Evolutionary conservation across 2,113 vertebrate genomes (phyloP), one percentile per base, ranked within the genome.

Genomic region (Amphiprion percula): DNA sequence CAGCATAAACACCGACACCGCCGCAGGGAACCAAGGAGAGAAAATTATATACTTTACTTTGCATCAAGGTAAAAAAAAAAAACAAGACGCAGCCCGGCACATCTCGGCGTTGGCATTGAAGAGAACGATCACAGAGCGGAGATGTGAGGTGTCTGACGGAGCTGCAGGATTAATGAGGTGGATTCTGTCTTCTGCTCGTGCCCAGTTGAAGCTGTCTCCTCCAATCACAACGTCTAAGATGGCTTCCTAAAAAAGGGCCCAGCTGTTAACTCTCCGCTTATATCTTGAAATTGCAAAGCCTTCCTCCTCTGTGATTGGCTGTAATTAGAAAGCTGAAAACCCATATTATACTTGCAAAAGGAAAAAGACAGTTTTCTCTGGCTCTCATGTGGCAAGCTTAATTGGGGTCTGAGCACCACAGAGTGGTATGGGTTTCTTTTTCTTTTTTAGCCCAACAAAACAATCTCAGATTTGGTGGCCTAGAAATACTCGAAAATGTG

Each of bases 111-210:
- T 49, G 77, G 30, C 58, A 24, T 12, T 49, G 77, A 78, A 17
- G 68, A 64, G 12, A 56, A 17, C 1, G 60, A 85, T 83, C 79
- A 79, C 74, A 60, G 63, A 67, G 10, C 68, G 0, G 9, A 23
- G 74, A 77, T 70, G 77, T 74, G 82, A 66, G 47, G 81, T 24
- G 54, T 61, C 47, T 0, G 21, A 5, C 67, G 15, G 80, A 80
- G 76, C 79, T 85, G 81, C 68, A 52, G 69, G 77, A 85, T 83
- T 87, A 83, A 89, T 84, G 88, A 85, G 77, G 41, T 55, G 73
- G 61, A 60, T 78, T 76, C 78, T 50, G 46, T 84, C 44, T 55
- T 78, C 46, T 70, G 68, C 64, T 67, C 15, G 28, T 60, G 65
- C 76, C 74, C 78, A 8, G 56, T 19, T 19, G 14, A 63, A 46